Base-by-base conservation (phyloP, 2,113 vertebrate genomes). In the Proteles cristata region DNA sequence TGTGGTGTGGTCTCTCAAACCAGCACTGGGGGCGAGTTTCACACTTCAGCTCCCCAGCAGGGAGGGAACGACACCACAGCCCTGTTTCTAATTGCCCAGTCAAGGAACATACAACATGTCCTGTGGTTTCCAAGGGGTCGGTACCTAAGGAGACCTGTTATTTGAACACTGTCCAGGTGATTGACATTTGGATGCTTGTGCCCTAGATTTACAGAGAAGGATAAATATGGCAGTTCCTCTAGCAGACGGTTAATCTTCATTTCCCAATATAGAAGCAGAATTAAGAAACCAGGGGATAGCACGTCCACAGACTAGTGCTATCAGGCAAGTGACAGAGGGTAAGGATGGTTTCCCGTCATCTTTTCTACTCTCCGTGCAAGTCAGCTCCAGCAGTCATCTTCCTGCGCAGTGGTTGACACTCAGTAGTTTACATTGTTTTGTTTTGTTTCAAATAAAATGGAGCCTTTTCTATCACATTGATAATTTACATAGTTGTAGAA, bases 391-490 rank as follows among this genome's bases (percentile, higher is more conserved):
- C 33, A 23, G 15, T 11, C 45, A 21, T 8, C 43, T 11, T 61
- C 65, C 68, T 19, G 2, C 45, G 43, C 8, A 0, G 33, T 17
- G 63, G 15, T 6, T 91, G 23, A 35, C 5, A 2, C 61, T 93
- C n/a, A 12, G 8, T 55, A 28, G 28, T 58, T 81, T 71, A 35
- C 50, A 16, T 10, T 92, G 77, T 48, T 80, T 65, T 55, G 28
- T 68, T 87, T 80, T 66, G 2, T 95, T 76, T 80, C 35, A 48
- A 90, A 53, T 92, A 91, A 95, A 91, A 71, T 25, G 48, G 50
- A 92, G 28, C 15, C 33, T 68, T 95, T 93, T 86, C 12, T 76
- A 16, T 50, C 84, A 74, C 23, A 28, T 2, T 39, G 33, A 65
- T 71, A 87, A 92, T 73, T 83, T 50, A 74, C n/a, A 21, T 69